Evolutionary conservation across 2,113 vertebrate species (phyloP), one percentile per base, ranked within the genome.

Genomic region (Plecturocebus donacophilus): DNA sequence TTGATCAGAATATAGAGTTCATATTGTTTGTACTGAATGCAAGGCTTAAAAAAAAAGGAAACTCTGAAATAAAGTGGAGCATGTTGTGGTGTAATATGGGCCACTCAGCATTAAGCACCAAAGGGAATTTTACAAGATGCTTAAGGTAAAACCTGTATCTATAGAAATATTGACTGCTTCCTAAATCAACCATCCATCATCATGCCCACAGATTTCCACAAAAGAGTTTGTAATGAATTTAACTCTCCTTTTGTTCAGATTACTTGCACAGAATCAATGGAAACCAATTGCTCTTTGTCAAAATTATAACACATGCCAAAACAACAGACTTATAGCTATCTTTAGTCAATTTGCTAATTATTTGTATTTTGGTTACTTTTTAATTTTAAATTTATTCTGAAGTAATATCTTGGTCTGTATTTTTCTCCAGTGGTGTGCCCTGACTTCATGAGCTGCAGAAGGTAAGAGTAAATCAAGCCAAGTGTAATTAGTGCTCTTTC

Each of bases 401-500:
- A 80, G 61, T 84, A 70, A 93, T 92, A 81, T 85, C 73, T 91
- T 81, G 12, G 40, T 84, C 54, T 92, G 12, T 58, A 30, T 30
- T 91, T 88, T 94, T 49, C 56, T 79, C 23, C n/a, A 49, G 38
- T 27, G 38, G 45, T 40, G 1, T 75, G 4, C 32, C 38, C 30
- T 64, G 73, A 61, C 70, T 38, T 87, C 38, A 38, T 56, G 47
- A 64, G 49, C 90, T 94, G 10, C 17, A 87, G 94, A 96, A 95
- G 47, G 40, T 64, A 52, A 77, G 73, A 96, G 35, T 87, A 96
- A 92, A 91, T 92, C 64, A 97, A 95, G 45, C 35, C 64, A 92
- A 66, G 95, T 96, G 92, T 90, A 96, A 94, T 97, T 92, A 97
- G 64, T 87, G 56, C 12, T 87, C 87, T 84, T 97, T 91, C 49